Base-by-base conservation (phyloP, 1,140 invertebrate species). In the Lithobius niger region DNA sequence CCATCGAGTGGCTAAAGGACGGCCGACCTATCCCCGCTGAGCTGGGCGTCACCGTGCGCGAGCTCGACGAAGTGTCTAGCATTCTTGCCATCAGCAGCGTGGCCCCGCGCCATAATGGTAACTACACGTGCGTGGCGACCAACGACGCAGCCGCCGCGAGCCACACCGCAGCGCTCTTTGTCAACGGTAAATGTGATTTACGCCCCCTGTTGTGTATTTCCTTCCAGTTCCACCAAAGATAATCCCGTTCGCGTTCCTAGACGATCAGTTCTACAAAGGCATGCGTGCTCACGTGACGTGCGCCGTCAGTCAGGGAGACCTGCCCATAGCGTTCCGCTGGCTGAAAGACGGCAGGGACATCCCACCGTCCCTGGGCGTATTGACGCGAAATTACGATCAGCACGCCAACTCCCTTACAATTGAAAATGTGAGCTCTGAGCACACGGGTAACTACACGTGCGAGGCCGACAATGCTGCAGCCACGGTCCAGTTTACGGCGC, bases 241-340 rank as follows among this genome's bases (percentile, higher is more conserved):
- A 44, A 72, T 74, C 55, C 60, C 66, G 3, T 74, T 73, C 59
- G 62, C 64, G 21, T 71, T 77, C 48, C 61, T 64, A 19, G 53
- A 60, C 15, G 82, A 82, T 66, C 79, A 55, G 44, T 67, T 73
- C 36, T 65, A 68, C 45, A 67, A 72, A 59, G 74, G 74, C 1
- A 70, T 72, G 60, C 60, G 73, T 36, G 67, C 72, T 3, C 69
- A 70, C 10, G 86, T 96, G 60, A 86, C 89, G 55, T 97, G 93
- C 72, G 86, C 89, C 65, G 88, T 96, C 61, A 82, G 91, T 65
- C 88, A 92, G 73, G 93, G 93, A 15, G 92, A 97, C 75, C 79
- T 88, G 58, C 92, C 92, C 19, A 82, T 97, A 58, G 83, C 81
- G 55, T 90, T 97, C 71, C 76, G 68, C 42, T 85, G 82, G 82